A percentile compares a stretch with the other conserved stretches of the same genome.
Conservation (phyloP, 2,888 invertebrate genomes). For the Lysandra bellargus region DNA sequence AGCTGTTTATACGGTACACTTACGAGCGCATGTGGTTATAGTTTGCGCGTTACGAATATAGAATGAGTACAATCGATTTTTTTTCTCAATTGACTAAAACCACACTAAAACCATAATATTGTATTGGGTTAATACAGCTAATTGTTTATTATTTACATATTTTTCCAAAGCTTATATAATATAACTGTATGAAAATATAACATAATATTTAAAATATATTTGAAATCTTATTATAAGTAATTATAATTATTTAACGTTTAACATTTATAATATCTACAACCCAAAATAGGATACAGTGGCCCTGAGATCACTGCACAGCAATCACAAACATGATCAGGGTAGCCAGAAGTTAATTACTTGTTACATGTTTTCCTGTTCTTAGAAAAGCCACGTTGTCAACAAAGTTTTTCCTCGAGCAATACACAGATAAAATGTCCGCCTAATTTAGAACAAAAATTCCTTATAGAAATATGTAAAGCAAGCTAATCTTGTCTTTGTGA, state of each 20-base stretch:
- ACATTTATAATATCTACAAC: no score
- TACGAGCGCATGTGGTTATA: not conserved
- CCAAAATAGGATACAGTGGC: not conserved
- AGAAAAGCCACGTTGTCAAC: not conserved
- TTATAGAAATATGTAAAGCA: not conserved
- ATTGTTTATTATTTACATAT: no score
- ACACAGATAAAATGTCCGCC: not conserved
- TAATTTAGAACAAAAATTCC: not conserved
- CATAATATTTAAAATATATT: no score
- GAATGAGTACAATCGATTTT: not conserved
- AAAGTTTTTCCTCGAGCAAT: not conserved
- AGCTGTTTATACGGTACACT: not conserved
- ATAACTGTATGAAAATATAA: no score
- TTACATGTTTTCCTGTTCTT: not conserved
- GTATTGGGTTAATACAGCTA: no score
- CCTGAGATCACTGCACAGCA: not conserved
- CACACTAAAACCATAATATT: no score
- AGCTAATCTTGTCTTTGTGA: constrained; percentile 1
- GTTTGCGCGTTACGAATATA: not conserved
- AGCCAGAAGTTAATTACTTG: not conserved
- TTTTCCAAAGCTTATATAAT: no score
- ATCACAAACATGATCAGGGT: not conserved
- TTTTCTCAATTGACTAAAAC: no score
- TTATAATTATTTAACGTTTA: no score
- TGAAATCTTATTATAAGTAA: no score